Conservation (phyloP, 1,140 invertebrate genomes). For the Trichonephila inaurata region DNA sequence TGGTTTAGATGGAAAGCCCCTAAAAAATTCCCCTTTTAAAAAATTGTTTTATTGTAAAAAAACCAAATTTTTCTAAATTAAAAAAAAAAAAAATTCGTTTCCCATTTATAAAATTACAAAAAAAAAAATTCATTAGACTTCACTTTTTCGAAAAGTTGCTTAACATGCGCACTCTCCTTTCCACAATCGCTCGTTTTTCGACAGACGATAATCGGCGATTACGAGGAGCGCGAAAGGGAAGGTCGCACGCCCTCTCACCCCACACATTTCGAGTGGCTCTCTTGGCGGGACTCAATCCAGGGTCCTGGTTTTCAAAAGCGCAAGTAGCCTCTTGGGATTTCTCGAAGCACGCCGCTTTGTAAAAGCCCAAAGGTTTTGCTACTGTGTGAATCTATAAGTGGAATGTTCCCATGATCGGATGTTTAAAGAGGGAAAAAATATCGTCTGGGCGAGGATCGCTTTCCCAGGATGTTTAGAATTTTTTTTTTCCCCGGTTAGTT, state of each 20-base stretch:
- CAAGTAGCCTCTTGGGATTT: slow-evolving; percentile 39
- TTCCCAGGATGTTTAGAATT: slow-evolving; percentile 3
- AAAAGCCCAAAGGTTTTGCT: neutral
- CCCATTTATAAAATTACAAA: no score
- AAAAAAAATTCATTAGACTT: no score
- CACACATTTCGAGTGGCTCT: slow-evolving; percentile 15
- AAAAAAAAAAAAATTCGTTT: no score
- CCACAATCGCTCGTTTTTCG: neutral
- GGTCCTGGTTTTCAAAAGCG: neutral
- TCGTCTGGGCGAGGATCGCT: neutral
- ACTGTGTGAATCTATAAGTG: slow-evolving; percentile 22
- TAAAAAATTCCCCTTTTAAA: no score
- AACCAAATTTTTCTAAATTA: no score
- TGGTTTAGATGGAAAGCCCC: no score
- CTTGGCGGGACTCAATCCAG: neutral
- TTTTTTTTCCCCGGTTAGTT: neutral
- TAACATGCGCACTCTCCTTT: no score
- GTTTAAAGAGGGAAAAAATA: neutral
- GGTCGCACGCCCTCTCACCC: slow-evolving; percentile 60
- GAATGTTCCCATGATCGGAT: slow-evolving; percentile 14
- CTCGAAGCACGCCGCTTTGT: neutral
- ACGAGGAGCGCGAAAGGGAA: neutral
- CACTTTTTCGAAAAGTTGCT: no score
- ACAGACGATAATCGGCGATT: slow-evolving; percentile 59
- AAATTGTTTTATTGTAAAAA: no score